Evolutionary conservation across 2,113 vertebrate genomes (phyloP).

Genomic region (Bombycilla garrulus): DNA sequence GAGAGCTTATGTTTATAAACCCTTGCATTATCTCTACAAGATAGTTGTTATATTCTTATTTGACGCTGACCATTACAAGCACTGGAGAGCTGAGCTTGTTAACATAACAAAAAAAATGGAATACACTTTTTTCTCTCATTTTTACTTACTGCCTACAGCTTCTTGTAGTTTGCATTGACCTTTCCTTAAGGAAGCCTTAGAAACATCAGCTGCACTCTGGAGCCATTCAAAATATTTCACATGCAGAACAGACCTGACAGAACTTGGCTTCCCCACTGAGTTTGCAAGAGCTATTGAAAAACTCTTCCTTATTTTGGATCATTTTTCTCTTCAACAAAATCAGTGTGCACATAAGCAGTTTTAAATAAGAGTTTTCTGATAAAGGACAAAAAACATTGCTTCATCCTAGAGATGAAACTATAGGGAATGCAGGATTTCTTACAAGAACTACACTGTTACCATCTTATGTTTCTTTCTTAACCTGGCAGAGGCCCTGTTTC

Average conservation of each 20-base stretch:
- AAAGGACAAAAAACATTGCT: background rate
- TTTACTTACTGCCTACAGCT: background rate
- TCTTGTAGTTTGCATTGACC: background rate
- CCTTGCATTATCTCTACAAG: background rate
- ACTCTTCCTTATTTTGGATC: background rate
- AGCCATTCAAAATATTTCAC: constrained; percentile 23
- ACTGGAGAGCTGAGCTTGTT: background rate
- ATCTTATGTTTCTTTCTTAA: background rate
- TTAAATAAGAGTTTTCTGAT: background rate
- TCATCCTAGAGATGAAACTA: background rate
- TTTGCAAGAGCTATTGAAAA: background rate
- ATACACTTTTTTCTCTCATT: background rate
- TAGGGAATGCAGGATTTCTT: background rate
- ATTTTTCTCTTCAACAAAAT: background rate
- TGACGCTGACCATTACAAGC: background rate
- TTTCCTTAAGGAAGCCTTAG: constrained; percentile 11
- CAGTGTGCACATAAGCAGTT: background rate
- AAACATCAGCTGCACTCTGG: background rate
- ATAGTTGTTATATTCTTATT: background rate
- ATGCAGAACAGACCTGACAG: constrained; percentile 25
- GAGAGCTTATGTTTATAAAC: background rate
- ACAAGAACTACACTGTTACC: background rate
- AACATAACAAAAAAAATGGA: background rate
- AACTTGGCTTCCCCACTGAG: background rate
- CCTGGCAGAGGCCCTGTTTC: background rate